These are phyloP conservation scores for Onthophagus sagittarius DNA, from an alignment of 2,888 invertebrate species.

Conservation along the genomic window DNA sequence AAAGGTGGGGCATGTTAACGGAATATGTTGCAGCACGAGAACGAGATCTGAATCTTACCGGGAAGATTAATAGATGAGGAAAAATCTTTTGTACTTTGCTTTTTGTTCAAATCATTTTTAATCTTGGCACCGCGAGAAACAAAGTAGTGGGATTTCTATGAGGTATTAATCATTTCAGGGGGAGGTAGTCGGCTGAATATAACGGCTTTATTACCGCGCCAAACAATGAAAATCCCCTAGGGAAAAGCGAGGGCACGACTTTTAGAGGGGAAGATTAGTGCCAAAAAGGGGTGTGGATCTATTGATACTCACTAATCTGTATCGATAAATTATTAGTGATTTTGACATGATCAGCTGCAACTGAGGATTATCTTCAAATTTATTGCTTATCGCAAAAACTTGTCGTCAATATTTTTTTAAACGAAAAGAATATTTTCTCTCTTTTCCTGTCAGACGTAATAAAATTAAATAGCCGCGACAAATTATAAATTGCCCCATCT, in stretches of 20 bases:
- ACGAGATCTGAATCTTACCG: not conserved
- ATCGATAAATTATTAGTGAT: not conserved
- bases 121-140: not conserved
- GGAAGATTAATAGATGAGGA: not conserved
- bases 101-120: not conserved
- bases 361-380: not conserved
- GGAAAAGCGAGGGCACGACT: not conserved
- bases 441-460: not conserved
- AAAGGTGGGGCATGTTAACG: not conserved
- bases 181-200: not conserved
- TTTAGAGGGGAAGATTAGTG: not conserved
- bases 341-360: not conserved
- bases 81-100: not conserved
- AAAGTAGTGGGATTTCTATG: not conserved
- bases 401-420: too few relatives aligned
- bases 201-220: not conserved
- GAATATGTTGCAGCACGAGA: not conserved
- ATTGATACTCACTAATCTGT: not conserved
- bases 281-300: not conserved
- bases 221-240: not conserved
- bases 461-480: not conserved
- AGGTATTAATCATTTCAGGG: not conserved
- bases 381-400: not conserved
- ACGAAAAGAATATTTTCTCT: not conserved
- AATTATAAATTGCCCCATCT: not conserved